phyloP scores from a whole-genome alignment of 2,797 vertebrate species.

The Jordanella pulchra region DNA sequence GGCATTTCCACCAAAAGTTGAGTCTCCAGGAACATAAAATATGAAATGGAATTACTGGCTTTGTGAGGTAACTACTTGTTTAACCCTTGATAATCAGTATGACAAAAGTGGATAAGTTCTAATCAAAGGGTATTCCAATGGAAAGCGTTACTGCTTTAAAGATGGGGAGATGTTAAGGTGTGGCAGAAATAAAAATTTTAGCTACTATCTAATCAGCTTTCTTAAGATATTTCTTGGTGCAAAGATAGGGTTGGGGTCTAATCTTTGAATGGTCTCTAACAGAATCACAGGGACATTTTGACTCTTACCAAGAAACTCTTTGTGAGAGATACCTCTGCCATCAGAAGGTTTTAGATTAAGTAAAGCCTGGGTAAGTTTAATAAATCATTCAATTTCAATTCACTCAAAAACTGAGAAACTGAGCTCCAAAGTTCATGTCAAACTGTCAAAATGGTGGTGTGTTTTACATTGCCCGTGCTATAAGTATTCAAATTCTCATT shows the following conservation, averaged over 20 bases:
- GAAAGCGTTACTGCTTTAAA: background rate
- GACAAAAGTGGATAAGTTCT: background rate
- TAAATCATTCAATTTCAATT: background rate
- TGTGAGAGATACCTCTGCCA: background rate
- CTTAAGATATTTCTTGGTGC: background rate
- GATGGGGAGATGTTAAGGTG: background rate
- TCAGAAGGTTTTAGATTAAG: background rate
- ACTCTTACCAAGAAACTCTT: background rate
- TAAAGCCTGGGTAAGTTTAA: background rate
- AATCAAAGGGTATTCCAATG: background rate
- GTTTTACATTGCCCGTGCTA: background rate
- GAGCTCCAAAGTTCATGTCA: background rate
- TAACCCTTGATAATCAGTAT: background rate
- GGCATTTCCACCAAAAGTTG: slow-evolving; percentile 28
- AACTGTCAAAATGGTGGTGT: background rate
- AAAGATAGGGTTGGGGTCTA: background rate
- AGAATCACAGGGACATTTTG: background rate
- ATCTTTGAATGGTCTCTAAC: background rate
- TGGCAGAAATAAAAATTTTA: background rate
- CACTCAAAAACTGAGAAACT: background rate
- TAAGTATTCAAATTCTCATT: background rate
- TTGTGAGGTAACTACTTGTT: background rate
- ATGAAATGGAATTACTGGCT: background rate
- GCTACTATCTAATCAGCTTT: background rate
- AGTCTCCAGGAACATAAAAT: slow-evolving; percentile 9